Conservation (phyloP, 2,113 vertebrate genomes). For the Condylura cristata region DNA sequence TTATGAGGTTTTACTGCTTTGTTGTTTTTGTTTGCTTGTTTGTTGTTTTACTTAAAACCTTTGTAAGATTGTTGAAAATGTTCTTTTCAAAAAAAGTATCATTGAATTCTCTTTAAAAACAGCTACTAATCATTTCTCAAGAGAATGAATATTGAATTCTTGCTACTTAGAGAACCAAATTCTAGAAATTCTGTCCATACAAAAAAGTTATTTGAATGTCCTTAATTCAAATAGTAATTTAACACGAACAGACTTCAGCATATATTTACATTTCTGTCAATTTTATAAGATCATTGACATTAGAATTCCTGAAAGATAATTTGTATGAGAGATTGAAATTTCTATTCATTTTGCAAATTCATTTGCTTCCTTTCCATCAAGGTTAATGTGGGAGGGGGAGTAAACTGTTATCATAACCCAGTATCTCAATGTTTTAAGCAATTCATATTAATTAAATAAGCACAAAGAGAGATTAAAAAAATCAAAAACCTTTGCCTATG, state of each 20-base stretch:
- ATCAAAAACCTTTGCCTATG: neutral
- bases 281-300: neutral
- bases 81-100: constrained; percentile 23
- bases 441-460: constrained; percentile 30
- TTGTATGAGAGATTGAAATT: neutral
- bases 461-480: neutral
- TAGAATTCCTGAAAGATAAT: neutral
- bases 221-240: constrained; percentile 1
- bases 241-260: neutral
- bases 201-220: neutral
- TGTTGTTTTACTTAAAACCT: neutral
- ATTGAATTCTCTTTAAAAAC: constrained; percentile 2
- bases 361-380: constrained; percentile 42
- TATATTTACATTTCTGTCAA: neutral
- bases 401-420: constrained; percentile 32
- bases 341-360: constrained; percentile 40
- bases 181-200: neutral
- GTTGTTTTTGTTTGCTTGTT: constrained; percentile 29
- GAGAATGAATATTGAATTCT: constrained; percentile 26
- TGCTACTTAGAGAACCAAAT: constrained; percentile 14
- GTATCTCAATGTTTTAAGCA: constrained; percentile 41
- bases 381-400: neutral
- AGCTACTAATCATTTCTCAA: neutral
- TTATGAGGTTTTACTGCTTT: constrained; percentile 42
- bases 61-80: neutral